Base-by-base conservation (phyloP, 2,888 invertebrate species). In the Dynastes grantii region DNA sequence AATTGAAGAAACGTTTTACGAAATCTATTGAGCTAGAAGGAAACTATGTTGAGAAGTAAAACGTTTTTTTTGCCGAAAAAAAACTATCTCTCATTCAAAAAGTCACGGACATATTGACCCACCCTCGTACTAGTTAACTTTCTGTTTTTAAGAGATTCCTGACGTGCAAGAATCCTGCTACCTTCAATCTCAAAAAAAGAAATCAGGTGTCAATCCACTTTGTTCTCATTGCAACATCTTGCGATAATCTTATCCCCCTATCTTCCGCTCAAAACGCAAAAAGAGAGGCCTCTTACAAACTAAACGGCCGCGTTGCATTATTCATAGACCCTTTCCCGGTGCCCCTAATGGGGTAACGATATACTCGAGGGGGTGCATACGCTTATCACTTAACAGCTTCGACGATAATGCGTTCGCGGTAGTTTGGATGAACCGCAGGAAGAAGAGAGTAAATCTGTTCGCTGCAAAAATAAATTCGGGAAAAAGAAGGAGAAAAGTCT, bases 341-440 rank as follows among this genome's bases (percentile, higher is more conserved):
- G 40, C 37, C 32, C 65, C 37, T 65, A 65, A 65, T 65, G 40
- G 65, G 65, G 65, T 65, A 65, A 53, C 53, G 53, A 53, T 53
- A 53, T n/a, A 53, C 53, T 16, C 16, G 32, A 16, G 65, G 65
- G 65, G 65, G 65, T 65, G 65, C 37, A 65, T 65, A 65, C n/a
- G 40, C 40, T 65, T 65, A 65, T 65, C 65, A 65, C 65, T 65
- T 65, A 65, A 40, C 37, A 65, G 40, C 65, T 40, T 53, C 8
- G 13, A 53, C 53, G 53, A 3, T 53, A 16, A 53, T n/a, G 53
- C 16, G 16, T 13, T 45, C 45, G 1, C 11, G 8, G 45, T 8
- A 8, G 45, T 45, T 45, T 8, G 1, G 45, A 8, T 45, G 8
- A 45, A 45, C 45, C 11, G 11, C 45, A 63, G 11, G 8, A 45